Evolutionary conservation across 2,113 vertebrate species (phyloP).

Genomic region (Pao palembangensis): DNA sequence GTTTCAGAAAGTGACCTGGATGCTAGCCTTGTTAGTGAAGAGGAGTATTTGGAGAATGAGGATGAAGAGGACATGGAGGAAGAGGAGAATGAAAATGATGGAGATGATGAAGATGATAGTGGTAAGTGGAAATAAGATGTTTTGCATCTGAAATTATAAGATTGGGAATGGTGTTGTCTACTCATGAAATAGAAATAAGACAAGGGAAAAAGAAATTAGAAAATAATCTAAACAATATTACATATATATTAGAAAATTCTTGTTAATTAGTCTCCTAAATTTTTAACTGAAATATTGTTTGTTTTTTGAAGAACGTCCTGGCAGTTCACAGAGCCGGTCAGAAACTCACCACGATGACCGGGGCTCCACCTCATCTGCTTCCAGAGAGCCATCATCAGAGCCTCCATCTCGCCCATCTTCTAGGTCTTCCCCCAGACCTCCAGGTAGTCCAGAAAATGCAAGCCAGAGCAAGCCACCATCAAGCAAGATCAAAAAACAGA

Average conservation of each 20-base stretch:
- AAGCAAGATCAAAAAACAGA: conserved; percentile 84
- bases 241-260: not conserved
- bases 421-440: conserved; percentile 76
- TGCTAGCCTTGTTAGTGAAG: conserved; percentile 91
- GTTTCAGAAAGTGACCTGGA: conserved; percentile 98
- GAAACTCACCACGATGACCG: conserved; percentile 72
- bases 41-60: conserved; percentile 87
- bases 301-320: conserved; percentile 78
- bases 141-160: not conserved
- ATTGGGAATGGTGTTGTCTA: too few relatives aligned
- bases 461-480: conserved; percentile 78
- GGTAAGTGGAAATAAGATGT: conserved; percentile 47
- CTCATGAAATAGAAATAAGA: not conserved
- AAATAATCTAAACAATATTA: not conserved
- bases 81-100: conserved; percentile 81
- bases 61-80: conserved; percentile 87
- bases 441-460: conserved; percentile 77
- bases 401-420: conserved; percentile 61
- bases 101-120: conserved; percentile 76
- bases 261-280: not conserved
- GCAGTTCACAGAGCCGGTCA: conserved; percentile 74
- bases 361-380: conserved; percentile 82
- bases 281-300: not conserved
- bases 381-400: conserved; percentile 79
- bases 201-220: not conserved